Evolutionary conservation across 2,888 invertebrate species (phyloP).

Genomic region (Hirtodrosophila trivittata): DNA sequence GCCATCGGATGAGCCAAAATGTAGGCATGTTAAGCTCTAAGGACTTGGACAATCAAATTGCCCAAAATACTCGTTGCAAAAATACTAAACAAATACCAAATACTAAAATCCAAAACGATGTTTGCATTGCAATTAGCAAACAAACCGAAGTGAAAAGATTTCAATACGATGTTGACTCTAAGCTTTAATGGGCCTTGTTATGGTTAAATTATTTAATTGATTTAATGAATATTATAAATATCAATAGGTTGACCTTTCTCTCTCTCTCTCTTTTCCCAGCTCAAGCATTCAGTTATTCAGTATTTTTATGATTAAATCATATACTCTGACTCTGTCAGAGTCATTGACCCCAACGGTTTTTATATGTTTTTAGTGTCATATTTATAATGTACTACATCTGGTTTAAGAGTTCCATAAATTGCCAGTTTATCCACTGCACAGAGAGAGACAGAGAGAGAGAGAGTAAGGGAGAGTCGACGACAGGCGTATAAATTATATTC

Average conservation of each 20-base stretch:
- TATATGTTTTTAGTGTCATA: neutral
- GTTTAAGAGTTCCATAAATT: slow-evolving; percentile 30
- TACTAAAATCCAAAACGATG: no score
- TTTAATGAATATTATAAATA: no score
- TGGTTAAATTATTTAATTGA: no score
- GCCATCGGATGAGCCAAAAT: slow-evolving; percentile 15
- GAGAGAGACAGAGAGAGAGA: neutral
- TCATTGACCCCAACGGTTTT: neutral
- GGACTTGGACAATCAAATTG: slow-evolving; percentile 8
- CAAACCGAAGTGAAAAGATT: no score
- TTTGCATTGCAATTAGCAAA: no score
- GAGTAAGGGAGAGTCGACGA: neutral
- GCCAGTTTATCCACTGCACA: slow-evolving; percentile 1
- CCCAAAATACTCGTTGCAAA: neutral
- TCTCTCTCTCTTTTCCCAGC: neutral
- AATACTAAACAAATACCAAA: slow-evolving; percentile 3
- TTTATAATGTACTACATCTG: slow-evolving; percentile 24
- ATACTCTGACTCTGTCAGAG: neutral
- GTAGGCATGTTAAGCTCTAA: slow-evolving; percentile 23
- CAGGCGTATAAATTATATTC: slow-evolving; percentile 45
- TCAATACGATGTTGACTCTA: no score
- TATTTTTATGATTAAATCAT: neutral
- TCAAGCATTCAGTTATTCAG: neutral
- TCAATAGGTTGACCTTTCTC: neutral
- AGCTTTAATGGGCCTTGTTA: no score